Base-by-base conservation (phyloP, 2,888 invertebrate genomes). In the Schizotus pectinicornis region DNA sequence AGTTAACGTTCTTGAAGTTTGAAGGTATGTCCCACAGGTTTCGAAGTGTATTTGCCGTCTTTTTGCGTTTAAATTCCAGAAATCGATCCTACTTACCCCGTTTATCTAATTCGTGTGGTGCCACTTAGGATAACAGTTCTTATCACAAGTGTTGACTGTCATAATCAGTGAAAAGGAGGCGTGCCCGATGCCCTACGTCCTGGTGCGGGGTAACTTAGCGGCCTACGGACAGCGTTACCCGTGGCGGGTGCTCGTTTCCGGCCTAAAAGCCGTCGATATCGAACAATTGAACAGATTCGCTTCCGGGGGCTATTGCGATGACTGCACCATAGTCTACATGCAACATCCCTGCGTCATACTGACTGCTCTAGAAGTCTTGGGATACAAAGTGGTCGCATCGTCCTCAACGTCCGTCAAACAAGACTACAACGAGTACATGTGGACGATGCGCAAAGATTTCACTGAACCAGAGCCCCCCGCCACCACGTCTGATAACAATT, bases 361-460 rank as follows among this genome's bases (percentile, higher is more conserved):
- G 69, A 91, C 91, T 65, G 94, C 93, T 59, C 82, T 94, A 69
- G 94, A 94, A 84, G 92, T 93, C 58, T 84, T 94, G 68, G 93
- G 93, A 46, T 94, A 93, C 80, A 90, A 91, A 81, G 92, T 94
- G 52, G 92, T 94, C 46, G 92, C 93, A 55, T 92, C 92, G 9
- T 92, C 92, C 62, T 91, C 91, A 53, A 91, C 92, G 49, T 88
- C 91, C 61, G 90, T 92, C 14, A 92, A 92, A 78, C 92, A 92
- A 80, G 92, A 92, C 77, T 91, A 92, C 76, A 92, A 92, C 83
- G 93, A 94, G 77, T 93, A 93, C 73, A 92, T 93, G 90, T 94
- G 94, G 94, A 94, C 94, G 80, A 91, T 94, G 91, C 88, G 92
- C 83, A 92, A 91, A 78, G 92, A 93, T 71, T 93, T 93, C 78